Percentiles rank a stretch among this genome's conserved stretches.
These are phyloP conservation scores for Drosophila siamana DNA, from an alignment of 2,888 invertebrate species.

Conservation along the genomic window DNA sequence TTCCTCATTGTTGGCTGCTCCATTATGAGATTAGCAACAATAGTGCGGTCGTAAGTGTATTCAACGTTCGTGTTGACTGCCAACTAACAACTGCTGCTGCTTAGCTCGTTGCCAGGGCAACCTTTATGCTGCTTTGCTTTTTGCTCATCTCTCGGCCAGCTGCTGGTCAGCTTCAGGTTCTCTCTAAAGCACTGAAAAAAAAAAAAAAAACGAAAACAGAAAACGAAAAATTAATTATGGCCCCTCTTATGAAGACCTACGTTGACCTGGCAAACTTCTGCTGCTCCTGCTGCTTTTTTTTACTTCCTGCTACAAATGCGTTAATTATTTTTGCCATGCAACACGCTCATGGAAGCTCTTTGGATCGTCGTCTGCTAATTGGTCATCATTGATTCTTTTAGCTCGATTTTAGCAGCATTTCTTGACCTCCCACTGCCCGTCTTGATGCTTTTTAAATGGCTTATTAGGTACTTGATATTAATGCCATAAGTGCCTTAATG, in stretches of 20 bases:
- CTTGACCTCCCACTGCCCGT: too few species aligned
- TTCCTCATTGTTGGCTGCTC: neutral
- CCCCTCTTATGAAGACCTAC: constrained; percentile 44
- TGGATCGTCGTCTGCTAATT: constrained; percentile 36
- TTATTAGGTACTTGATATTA: constrained; percentile 38
- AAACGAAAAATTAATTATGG: constrained; percentile 72
- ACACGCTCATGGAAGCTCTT: constrained; percentile 19
- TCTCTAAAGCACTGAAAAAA: constrained; percentile 1
- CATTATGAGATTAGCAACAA: neutral
- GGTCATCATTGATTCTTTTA: constrained; percentile 52
- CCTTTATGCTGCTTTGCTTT: constrained; percentile 40
- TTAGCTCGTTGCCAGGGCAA: constrained; percentile 56
- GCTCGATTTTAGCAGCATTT: constrained; percentile 20
- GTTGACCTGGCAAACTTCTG: constrained; percentile 29
- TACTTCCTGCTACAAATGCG: constrained; percentile 28
- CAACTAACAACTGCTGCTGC: constrained; percentile 12
- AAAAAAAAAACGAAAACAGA: neutral
- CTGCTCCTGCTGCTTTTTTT: neutral
- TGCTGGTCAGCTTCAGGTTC: constrained; percentile 30
- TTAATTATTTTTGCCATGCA: constrained; percentile 58
- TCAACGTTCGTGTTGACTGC: constrained; percentile 8
- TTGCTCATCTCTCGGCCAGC: constrained; percentile 19
- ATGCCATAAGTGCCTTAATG: constrained; percentile 13
- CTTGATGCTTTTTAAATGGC: constrained; percentile 33
- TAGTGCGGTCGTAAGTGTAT: constrained; percentile 7